Base-by-base conservation (phyloP, 2,888 invertebrate species). In the Molorchus minor region DNA sequence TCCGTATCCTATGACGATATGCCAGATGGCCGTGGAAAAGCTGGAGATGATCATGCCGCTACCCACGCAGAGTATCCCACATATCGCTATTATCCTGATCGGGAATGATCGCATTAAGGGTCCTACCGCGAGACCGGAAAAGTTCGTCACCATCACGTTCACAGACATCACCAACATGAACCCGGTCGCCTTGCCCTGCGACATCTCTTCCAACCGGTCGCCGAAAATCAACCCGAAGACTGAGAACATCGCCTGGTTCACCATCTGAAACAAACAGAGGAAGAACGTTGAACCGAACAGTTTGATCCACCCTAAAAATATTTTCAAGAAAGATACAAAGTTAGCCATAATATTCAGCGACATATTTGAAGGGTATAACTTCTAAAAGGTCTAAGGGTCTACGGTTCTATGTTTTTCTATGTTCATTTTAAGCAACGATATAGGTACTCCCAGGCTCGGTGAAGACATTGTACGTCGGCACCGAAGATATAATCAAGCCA, bases 211-310 rank as follows among this genome's bases (percentile, higher is more conserved):
- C 58, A 90, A 78, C 59, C 86, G 83, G 65, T 87, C 87, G 38
- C 87, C 89, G 67, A 89, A 90, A 25, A 90, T 80, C 53, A 90
- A 82, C 57, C 90, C 88, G 76, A 89, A 90, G 40, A 89, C 82
- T 2, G 90, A 89, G 64, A 89, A 81, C 77, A 90, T 84, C 1
- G 90, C 87, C 75, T 90, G 88, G 76, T 89, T 90, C 67, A 88
- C 87, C 78, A 88, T 85, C 78, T 78, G 64, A 40, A 69, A 61
- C n/a, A 45, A 33, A 57, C 51, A 36, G 40, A n/a, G n/a, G n/a
- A n/a, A 51, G n/a, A n/a, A n/a, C n/a, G n/a, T n/a, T n/a, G n/a
- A n/a, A n/a, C n/a, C n/a, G n/a, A n/a, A n/a, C n/a, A n/a, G n/a
- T n/a, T n/a, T n/a, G n/a, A n/a, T n/a, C n/a, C n/a, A n/a, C n/a